Evolutionary conservation across 2,797 vertebrate genomes (phyloP).

Genomic region (Xiphophorus birchmanni): DNA sequence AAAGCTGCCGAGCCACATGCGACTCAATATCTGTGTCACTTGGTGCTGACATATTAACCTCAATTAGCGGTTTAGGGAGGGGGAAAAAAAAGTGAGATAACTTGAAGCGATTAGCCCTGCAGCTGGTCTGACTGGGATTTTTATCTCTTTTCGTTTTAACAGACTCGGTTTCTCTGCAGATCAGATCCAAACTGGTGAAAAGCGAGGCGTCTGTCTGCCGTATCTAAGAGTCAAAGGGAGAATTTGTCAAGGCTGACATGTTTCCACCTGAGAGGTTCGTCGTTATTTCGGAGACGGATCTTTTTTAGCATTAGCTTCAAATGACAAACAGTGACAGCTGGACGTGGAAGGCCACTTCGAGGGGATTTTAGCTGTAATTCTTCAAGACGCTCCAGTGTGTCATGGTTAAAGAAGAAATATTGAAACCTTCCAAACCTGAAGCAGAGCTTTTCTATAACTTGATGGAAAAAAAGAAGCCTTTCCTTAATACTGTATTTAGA

Average conservation of each 20-base stretch:
- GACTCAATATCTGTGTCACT: constrained; percentile 2
- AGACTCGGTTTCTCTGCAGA: constrained; percentile 5
- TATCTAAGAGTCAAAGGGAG: not conserved
- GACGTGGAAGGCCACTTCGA: constrained; percentile 8
- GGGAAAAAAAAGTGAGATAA: not conserved
- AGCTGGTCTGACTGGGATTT: constrained; percentile 21
- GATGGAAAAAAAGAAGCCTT: not conserved
- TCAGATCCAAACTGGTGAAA: not conserved
- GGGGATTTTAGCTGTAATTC: constrained; percentile 15
- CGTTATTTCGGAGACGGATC: constrained; percentile 13
- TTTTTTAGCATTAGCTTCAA: constrained; percentile 18
- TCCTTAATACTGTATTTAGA: not conserved
- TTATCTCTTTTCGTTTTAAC: constrained; percentile 15
- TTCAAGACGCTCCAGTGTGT: constrained; percentile 4
- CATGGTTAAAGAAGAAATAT: constrained; percentile 9
- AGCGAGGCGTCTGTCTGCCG: not conserved
- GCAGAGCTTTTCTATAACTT: not conserved
- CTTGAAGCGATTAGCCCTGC: not conserved
- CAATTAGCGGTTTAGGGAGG: constrained; percentile 4
- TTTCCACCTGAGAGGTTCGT: constrained; percentile 14
- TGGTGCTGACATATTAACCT: constrained; percentile 30
- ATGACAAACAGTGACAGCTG: constrained; percentile 5
- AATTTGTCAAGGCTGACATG: constrained; percentile 11
- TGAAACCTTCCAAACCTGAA: not conserved
- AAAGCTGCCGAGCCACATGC: not conserved